Evolutionary conservation across 1,140 invertebrate genomes (phyloP), one percentile per base, ranked within the genome.

Genomic region (Apis mellifera): DNA sequence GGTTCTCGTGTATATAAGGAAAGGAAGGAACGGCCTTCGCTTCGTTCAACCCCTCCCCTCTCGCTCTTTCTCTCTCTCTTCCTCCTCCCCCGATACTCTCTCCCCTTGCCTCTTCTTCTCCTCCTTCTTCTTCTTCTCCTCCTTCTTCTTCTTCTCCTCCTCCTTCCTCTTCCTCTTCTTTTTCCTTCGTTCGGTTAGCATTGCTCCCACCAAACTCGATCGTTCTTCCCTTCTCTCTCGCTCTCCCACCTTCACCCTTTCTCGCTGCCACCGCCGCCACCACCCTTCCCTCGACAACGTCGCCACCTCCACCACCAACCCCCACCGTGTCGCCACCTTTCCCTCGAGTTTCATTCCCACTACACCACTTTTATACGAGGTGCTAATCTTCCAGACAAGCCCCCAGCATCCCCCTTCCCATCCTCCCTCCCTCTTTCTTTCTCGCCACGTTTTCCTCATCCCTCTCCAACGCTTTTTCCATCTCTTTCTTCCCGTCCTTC

Each of bases 331-430:
- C 68, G 65, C 59, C 77, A 65, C 57, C 82, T 64, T 84, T 76
- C 84, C 66, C 71, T 48, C 84, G 77, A 69, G 73, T 79, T 85
- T 66, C 86, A 85, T 89, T 90, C 86, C 86, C 83, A 83, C 91
- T 90, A 90, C 89, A 89, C 84, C 86, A 93, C 92, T 94, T 94
- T 94, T 94, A 93, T 93, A 92, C 90, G 91, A 94, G 92, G 92
- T 94, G 91, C 92, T 94, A 94, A 94, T 94, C 93, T 93, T 91
- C 89, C 92, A 94, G 92, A 94, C 93, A 93, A 92, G 89, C 90
- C 87, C 86, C 80, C 83, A 78, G 86, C 88, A 68, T 50, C 72
- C 32, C 59, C 60, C 55, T 57, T 64, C 66, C 64, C 62, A 21
- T 19, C 17, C 50, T 79, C 79, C 77, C 87, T 83, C 71, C 78